Base-by-base conservation (phyloP, 2,797 vertebrate species). In the Gallinago nigripennis region DNA sequence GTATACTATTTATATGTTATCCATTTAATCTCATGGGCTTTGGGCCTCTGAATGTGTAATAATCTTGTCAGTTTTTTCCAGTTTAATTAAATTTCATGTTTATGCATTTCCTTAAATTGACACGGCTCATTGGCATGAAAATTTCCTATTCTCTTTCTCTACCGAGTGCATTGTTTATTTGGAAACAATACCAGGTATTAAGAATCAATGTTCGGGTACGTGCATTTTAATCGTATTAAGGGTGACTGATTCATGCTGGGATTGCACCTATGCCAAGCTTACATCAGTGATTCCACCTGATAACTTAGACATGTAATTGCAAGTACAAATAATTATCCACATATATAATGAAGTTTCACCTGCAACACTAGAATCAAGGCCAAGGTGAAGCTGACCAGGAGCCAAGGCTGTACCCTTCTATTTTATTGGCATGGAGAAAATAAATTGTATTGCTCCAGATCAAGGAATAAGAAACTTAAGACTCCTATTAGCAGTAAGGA, bases 61-160 rank as follows among this genome's bases (percentile, higher is more conserved):
- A 35, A 43, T 93, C 92, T 96, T 94, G 28, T 13, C 33, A 43
- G 48, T 54, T 76, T 61, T 93, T 90, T 39, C 43, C 56, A 70
- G n/a, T 92, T 97, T 95, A 92, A 92, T 97, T 97, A 96, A 94
- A 33, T 75, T 71, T 82, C 33, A 63, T 30, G 50, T 92, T 94
- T 93, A 58, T 89, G 72, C 51, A 85, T 95, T 96, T 96, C 64
- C 90, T 93, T 90, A 92, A 95, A 82, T 84, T 95, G 71, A 80
- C 50, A 84, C 94, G 73, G 28, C 56, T 96, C 78, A 68, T 53
- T 96, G 92, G 53, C 39, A 11, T 60, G 86, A 92, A 95, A 85
- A 77, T 73, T 86, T 78, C 60, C n/a, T 90, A 18, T 70, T 88
- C n/a, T 25, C 8, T 61, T 76, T 89, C 24, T 24, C 37, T 45